Conservation (phyloP, 2,888 invertebrate species). For the Rhagonycha lutea region DNA sequence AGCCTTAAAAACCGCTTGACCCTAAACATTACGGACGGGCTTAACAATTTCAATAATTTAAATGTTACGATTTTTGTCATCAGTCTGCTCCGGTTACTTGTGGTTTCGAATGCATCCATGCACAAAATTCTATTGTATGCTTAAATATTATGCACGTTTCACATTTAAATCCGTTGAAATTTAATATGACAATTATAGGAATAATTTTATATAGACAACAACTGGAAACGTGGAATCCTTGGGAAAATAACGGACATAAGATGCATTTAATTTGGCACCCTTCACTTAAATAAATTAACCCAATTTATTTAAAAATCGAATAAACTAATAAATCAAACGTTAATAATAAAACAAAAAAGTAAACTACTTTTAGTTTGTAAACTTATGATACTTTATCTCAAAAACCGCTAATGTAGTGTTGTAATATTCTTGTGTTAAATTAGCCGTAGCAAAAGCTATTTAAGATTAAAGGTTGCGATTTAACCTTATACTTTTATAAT, state of each 20-base stretch:
- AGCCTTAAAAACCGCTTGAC: not conserved
- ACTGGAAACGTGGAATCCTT: conserved; percentile 30
- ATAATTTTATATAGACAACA: conserved; percentile 45
- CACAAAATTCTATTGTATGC: conserved; percentile 47
- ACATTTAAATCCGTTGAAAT: conserved; percentile 46
- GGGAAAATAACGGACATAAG: conserved; percentile 25
- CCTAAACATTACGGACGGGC: conserved; percentile 3
- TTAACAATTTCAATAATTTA: conserved; percentile 33
- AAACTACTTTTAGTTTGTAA: conserved; percentile 1
- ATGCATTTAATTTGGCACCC: not conserved
- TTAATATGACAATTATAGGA: conserved; percentile 49
- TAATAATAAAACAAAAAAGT: not conserved
- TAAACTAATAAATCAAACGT: not conserved
- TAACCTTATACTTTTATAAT: not conserved
- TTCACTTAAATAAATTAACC: not conserved
- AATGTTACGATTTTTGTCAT: conserved; percentile 44
- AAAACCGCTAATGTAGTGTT: conserved; percentile 1
- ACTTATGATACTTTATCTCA: not conserved
- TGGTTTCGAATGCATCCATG: conserved; percentile 49
- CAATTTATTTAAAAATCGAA: not conserved
- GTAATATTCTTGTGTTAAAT: not conserved
- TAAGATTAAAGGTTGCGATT: not conserved
- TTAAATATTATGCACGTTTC: conserved; percentile 43
- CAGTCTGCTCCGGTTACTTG: conserved; percentile 48
- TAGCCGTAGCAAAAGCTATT: conserved; percentile 3